These are phyloP conservation scores for Drosophila ogumai DNA, from an alignment of 1,140 invertebrate species.

Conservation along the genomic window DNA sequence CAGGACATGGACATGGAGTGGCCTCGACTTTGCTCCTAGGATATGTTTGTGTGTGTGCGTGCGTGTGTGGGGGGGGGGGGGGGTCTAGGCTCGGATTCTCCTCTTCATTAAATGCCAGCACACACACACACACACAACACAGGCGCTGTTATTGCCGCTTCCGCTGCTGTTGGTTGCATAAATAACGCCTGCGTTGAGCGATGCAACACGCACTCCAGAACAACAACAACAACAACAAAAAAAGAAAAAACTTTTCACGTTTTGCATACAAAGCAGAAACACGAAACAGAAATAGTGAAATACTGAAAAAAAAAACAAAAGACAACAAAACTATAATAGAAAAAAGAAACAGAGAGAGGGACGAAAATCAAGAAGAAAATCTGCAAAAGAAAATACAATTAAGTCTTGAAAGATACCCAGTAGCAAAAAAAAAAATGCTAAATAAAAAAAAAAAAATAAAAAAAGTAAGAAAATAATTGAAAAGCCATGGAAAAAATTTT, in stretches of 20 bases:
- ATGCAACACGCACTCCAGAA: constrained; percentile 55
- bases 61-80: background rate
- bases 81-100: constrained; percentile 11
- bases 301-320: constrained; percentile 1
- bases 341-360: background rate
- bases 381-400: constrained; percentile 3
- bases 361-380: constrained; percentile 9
- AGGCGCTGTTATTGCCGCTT: constrained; percentile 34
- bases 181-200: constrained; percentile 63
- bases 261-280: constrained; percentile 75
- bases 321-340: background rate
- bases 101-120: constrained; percentile 73
- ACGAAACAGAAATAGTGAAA: constrained; percentile 23
- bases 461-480: too few species aligned
- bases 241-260: constrained; percentile 42
- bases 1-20: constrained; percentile 64
- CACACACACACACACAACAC: background rate
- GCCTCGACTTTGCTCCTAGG: constrained; percentile 62
- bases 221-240: constrained; percentile 12
- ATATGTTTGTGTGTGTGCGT: background rate
- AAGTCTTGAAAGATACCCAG: constrained; percentile 1
- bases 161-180: constrained; percentile 56
- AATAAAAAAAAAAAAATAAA: too few species aligned
- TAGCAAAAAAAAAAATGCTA: background rate
- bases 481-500: too few species aligned